A percentile compares a stretch with the other conserved stretches of the same genome.
Evolutionary conservation across 2,797 vertebrate species (phyloP).

Genomic region (Thunnus albacares): DNA sequence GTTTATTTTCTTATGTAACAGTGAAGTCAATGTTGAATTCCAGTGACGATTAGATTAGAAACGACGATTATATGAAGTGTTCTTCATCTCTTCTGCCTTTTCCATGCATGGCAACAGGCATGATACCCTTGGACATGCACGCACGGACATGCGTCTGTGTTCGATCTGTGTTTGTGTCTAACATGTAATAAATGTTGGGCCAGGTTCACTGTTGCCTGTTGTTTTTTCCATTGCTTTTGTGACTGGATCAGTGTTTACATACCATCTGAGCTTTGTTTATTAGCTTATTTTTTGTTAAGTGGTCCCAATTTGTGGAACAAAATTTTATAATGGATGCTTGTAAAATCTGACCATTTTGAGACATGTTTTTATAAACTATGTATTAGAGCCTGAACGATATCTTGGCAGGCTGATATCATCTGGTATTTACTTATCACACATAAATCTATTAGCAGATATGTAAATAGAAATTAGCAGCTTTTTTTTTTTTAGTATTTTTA

Average conservation of each 20-base stretch:
- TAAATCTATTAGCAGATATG: not conserved
- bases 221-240: slow-evolving; percentile 72
- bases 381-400: not conserved
- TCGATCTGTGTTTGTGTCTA: slow-evolving; percentile 73
- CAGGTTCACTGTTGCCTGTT: slow-evolving; percentile 67
- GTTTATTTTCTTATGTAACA: slow-evolving; percentile 64
- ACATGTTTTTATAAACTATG: not conserved
- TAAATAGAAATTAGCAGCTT: not conserved
- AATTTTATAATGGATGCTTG: slow-evolving; percentile 4
- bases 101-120: slow-evolving; percentile 77
- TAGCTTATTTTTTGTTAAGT: slow-evolving; percentile 31
- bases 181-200: slow-evolving; percentile 75
- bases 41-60: slow-evolving; percentile 22
- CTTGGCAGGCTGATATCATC: not conserved
- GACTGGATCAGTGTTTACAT: slow-evolving; percentile 72
- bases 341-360: slow-evolving; percentile 13
- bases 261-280: slow-evolving; percentile 42
- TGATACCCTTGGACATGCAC: slow-evolving; percentile 64
- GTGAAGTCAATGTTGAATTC: slow-evolving; percentile 62
- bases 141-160: slow-evolving; percentile 71
- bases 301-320: not conserved
- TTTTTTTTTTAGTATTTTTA: not conserved
- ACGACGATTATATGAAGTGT: slow-evolving; percentile 24
- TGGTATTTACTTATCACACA: not conserved
- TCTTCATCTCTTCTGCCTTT: slow-evolving; percentile 45